These are phyloP conservation scores for Amphiprion percula DNA, from an alignment of 2,113 vertebrate genomes.

Conservation along the genomic window DNA sequence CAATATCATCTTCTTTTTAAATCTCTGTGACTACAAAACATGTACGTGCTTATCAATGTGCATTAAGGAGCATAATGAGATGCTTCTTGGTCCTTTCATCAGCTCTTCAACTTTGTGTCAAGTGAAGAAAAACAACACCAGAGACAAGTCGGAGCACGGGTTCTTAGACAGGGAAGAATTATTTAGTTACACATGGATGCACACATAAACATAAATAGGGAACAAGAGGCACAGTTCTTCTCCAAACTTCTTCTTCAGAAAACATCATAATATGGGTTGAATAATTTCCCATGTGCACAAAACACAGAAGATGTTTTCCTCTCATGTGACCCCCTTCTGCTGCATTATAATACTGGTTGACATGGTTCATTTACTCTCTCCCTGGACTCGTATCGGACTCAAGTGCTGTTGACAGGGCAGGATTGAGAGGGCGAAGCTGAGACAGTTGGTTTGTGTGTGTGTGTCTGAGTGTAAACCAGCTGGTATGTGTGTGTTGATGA, in stretches of 20 bases:
- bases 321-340: constrained; percentile 45
- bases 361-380: constrained; percentile 62
- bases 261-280: constrained; percentile 43
- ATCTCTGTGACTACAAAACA: constrained; percentile 6
- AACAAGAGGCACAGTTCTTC: background rate
- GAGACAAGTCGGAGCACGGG: constrained; percentile 34
- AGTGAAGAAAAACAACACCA: constrained; percentile 29
- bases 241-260: constrained; percentile 22
- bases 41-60: background rate
- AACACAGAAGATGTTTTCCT: constrained; percentile 58
- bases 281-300: constrained; percentile 66
- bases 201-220: background rate
- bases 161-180: constrained; percentile 13
- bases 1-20: constrained; percentile 11
- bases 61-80: constrained; percentile 30
- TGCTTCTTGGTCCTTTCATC: constrained; percentile 32
- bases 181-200: background rate
- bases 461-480: constrained; percentile 14
- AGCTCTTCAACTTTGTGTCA: constrained; percentile 27
- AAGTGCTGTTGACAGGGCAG: constrained; percentile 57
- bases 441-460: constrained; percentile 47
- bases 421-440: constrained; percentile 53
- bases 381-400: constrained; percentile 57
- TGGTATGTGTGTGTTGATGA: constrained; percentile 37
- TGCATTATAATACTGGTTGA: constrained; percentile 65